A percentile compares a stretch with the other conserved stretches of the same genome.
Conservation (phyloP, 2,113 vertebrate species). For the Fulmarus glacialis region DNA sequence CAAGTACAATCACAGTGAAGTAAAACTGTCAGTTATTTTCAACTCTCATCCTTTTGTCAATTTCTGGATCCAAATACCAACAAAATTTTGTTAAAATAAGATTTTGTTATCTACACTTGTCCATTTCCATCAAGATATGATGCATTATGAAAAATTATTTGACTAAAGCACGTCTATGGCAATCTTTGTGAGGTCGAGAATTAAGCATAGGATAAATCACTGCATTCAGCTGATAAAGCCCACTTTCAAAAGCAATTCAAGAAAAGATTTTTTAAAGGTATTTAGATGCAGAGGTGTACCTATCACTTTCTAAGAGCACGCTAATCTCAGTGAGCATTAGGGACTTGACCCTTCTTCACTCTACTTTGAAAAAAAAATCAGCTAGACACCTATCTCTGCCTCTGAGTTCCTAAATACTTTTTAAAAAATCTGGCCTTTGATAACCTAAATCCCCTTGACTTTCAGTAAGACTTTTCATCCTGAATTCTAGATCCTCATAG, state of each 20-base stretch:
- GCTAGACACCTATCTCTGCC: background rate
- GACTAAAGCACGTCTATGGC: background rate
- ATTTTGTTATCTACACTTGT: background rate
- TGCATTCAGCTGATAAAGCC: background rate
- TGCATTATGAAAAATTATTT: background rate
- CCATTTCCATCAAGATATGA: background rate
- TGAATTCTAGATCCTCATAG: constrained; percentile 15
- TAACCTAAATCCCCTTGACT: constrained; percentile 38
- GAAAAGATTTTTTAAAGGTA: background rate
- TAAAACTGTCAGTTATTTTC: background rate
- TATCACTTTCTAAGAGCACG: constrained; percentile 21
- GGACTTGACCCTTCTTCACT: constrained; percentile 37
- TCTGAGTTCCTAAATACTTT: constrained; percentile 28
- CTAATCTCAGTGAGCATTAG: constrained; percentile 29
- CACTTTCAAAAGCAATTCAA: constrained; percentile 8
- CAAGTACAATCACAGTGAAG: background rate
- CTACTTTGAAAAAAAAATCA: background rate
- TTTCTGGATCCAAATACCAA: background rate
- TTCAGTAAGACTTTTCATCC: constrained; percentile 15
- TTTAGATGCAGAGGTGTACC: constrained; percentile 23
- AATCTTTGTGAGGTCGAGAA: background rate
- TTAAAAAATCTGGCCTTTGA: constrained; percentile 16
- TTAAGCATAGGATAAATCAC: background rate
- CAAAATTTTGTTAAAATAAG: background rate
- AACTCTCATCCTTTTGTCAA: background rate